Evolutionary conservation across 2,113 vertebrate species (phyloP), one percentile per base, ranked within the genome.

Genomic region (Spea multiplicata): DNA sequence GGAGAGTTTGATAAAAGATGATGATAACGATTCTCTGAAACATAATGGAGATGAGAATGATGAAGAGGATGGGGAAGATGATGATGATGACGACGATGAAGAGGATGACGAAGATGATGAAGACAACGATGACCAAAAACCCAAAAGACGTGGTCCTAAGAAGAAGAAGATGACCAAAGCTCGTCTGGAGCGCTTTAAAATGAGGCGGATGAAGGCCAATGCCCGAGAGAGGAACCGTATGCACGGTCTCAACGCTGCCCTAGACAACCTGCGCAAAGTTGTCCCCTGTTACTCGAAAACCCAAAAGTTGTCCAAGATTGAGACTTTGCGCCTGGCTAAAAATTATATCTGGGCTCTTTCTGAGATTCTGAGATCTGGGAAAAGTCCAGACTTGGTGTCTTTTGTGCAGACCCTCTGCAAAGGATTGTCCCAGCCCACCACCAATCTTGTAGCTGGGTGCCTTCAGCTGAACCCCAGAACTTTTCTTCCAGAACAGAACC

Each of bases 91-190:
- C 1, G 95, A 94, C 0, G 94, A 94, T 0, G 94, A 91, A 0
- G 95, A 96, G 0, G 96, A 97, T 3, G 95, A 96, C 5, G 95
- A 95, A 0, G 96, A 97, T 4, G 96, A 95, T 9, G 94, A 96
- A 4, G 96, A 96, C 0, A 95, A 96, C 0, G 95, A 97, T 3
- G 95, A 96, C 61, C 94, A 94, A 83, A 98, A 97, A 83, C 97
- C 97, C 74, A 99, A 99, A 83, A 89, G 96, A 66, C 92, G 97
- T 5, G 97, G 97, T 6, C 97, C 97, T 8, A 99, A 99, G 84
- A 98, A 98, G 93, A 99, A 99, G 90, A 99, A 99, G 85, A 99
- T 99, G 97, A 99, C 97, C 6, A 99, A 99, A 89, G 97, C 97
- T 0, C 94, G 97, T 3, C 9, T 97, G 82, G 97, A 99, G 87